phyloP scores from a whole-genome alignment of 2,113 vertebrate species.

The Gallinago paraguaiae region DNA sequence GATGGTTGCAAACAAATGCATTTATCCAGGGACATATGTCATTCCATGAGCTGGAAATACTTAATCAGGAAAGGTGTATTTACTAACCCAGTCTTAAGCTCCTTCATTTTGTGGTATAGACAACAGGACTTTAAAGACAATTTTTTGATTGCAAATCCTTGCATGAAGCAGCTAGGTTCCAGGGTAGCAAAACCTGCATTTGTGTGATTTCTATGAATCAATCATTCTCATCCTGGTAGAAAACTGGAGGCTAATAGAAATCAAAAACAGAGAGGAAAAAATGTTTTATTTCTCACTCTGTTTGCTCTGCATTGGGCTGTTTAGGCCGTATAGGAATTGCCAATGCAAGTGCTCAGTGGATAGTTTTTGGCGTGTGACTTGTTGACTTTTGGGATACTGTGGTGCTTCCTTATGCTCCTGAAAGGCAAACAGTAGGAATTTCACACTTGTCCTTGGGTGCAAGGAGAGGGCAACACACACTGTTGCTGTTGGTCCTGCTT shows the following conservation, averaged over 20 bases:
- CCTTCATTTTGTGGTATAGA: neutral
- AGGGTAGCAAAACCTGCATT: neutral
- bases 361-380: neutral
- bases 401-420: neutral
- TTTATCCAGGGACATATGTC: neutral
- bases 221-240: neutral
- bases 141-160: neutral
- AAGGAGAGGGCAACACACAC: too few species aligned
- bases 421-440: neutral
- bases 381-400: neutral
- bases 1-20: neutral
- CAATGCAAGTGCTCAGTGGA: neutral
- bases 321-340: neutral
- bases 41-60: neutral
- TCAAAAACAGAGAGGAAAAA: neutral
- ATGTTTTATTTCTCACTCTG: neutral
- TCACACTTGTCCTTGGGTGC: neutral
- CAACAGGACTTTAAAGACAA: neutral
- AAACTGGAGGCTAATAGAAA: neutral
- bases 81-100: neutral
- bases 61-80: neutral
- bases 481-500: neutral
- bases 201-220: neutral
- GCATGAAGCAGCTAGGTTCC: neutral
- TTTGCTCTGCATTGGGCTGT: neutral